Conservation (phyloP, 2,888 invertebrate genomes). For the Gortyna flavago region DNA sequence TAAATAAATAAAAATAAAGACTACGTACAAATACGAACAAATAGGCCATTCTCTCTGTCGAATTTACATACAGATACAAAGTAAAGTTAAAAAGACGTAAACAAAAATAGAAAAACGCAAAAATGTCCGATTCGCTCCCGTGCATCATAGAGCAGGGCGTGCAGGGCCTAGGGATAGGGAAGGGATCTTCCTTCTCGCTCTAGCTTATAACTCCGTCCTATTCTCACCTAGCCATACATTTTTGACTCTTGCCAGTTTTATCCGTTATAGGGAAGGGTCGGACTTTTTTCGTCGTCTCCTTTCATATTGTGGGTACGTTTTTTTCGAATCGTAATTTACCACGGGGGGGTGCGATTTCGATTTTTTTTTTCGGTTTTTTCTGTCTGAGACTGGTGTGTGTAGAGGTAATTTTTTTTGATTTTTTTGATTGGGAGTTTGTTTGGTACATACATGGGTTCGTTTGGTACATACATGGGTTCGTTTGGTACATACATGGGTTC, state of each 20-base stretch:
- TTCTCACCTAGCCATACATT: slow-evolving; percentile 67
- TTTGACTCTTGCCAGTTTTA: slow-evolving; percentile 32
- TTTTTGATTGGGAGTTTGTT: no score
- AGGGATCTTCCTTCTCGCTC: slow-evolving; percentile 61
- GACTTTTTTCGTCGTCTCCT: slow-evolving; percentile 32
- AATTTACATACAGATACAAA: slow-evolving; percentile 29
- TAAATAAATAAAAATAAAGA: not conserved
- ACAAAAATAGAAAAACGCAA: not conserved
- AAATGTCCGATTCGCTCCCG: slow-evolving; percentile 43
- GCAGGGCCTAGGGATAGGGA: slow-evolving; percentile 45
- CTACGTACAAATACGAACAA: not conserved
- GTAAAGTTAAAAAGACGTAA: not conserved
- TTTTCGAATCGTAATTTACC: slow-evolving; percentile 39
- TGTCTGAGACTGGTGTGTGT: slow-evolving; percentile 12
- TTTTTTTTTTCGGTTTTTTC: slow-evolving; percentile 26
- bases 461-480: no score
- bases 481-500: slow-evolving; percentile 14
- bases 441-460: slow-evolving; percentile 14
- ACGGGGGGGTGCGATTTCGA: slow-evolving; percentile 15
- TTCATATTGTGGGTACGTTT: slow-evolving; percentile 34
- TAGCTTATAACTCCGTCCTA: slow-evolving; percentile 54
- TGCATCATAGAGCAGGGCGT: slow-evolving; percentile 54
- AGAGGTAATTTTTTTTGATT: not conserved
- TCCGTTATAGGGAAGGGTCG: slow-evolving; percentile 40
- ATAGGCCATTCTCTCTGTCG: not conserved